Base-by-base conservation (phyloP, 2,113 vertebrate species). In the Tretioscincus oriximinensis region DNA sequence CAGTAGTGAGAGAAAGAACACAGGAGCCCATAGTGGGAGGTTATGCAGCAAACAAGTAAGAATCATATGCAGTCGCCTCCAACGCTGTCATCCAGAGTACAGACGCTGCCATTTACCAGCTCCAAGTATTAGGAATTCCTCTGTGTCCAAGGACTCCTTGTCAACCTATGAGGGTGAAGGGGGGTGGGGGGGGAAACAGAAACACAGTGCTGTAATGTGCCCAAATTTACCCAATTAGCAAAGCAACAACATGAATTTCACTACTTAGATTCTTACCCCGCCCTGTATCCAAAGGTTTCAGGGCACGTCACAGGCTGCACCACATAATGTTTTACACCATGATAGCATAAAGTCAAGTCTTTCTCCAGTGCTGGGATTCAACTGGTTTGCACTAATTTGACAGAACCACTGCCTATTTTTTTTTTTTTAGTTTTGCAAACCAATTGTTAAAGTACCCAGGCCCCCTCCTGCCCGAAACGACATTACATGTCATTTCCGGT, bases 1-100 rank as follows among this genome's bases (percentile, higher is more conserved):
- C 88, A 90, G 86, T 87, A 90, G 89, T 28, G 77, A 89, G 73
- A 29, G 29, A 89, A 90, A 92, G 94, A 93, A 91, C 93, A 83
- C 79, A 86, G 7, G 76, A 87, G 76, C 70, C 87, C 84, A 81
- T 85, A 88, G 86, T 84, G 84, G 79, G 70, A 81, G 78, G 41
- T 84, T 76, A 93, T 76, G 84, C 78, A 85, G 24, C 73, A 5
- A 22, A 90, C 84, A 89, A 92, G 85, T 82, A 84, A 84, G 87
- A 1, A 49, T 74, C 9, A 61, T 90, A 76, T 86, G 90, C 88
- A 94, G 93, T 47, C 94, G 90, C 91, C 90, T 90, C 78, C 93
- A 45, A 66, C 61, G 67, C 88, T 88, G 81, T 90, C 86, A 92
- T 89, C 89, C 87, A 90, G 87, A 94, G 92, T 84, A 85, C 83